Conservation (phyloP, 1,140 invertebrate genomes). For the Ceratina japonica region DNA sequence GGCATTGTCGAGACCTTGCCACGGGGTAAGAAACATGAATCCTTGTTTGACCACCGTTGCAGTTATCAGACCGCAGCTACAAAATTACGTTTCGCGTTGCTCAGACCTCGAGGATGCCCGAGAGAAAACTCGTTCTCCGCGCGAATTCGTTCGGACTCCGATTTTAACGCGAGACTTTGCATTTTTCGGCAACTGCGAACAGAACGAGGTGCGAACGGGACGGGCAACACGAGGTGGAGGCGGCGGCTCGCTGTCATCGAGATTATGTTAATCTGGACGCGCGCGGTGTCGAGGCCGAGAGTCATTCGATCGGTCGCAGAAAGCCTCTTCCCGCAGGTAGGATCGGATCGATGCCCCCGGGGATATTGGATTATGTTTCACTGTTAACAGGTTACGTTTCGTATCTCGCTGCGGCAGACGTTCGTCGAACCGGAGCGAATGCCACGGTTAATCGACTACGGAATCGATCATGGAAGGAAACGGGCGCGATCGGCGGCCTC, state of each 20-base stretch:
- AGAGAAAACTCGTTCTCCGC: neutral
- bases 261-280: constrained; percentile 53
- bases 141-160: neutral
- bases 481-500: constrained; percentile 6
- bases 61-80: constrained; percentile 23
- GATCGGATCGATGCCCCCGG: constrained; percentile 49
- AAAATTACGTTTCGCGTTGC: neutral
- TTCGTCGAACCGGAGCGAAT: constrained; percentile 52
- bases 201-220: constrained; percentile 12
- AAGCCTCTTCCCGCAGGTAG: constrained; percentile 35
- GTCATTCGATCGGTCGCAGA: constrained; percentile 51
- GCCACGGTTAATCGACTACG: constrained; percentile 51
- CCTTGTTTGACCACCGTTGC: constrained; percentile 40
- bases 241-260: constrained; percentile 39
- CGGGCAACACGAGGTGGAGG: constrained; percentile 36
- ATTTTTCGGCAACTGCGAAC: neutral
- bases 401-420: constrained; percentile 53
- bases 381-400: constrained; percentile 65
- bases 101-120: no score
- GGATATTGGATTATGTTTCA: constrained; percentile 64
- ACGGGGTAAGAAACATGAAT: constrained; percentile 33
- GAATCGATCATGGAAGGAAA: constrained; percentile 47
- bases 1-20: constrained; percentile 22
- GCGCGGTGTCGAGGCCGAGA: constrained; percentile 30
- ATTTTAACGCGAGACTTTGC: no score